Conservation (phyloP, 2,797 vertebrate genomes). For the Natrix natrix region DNA sequence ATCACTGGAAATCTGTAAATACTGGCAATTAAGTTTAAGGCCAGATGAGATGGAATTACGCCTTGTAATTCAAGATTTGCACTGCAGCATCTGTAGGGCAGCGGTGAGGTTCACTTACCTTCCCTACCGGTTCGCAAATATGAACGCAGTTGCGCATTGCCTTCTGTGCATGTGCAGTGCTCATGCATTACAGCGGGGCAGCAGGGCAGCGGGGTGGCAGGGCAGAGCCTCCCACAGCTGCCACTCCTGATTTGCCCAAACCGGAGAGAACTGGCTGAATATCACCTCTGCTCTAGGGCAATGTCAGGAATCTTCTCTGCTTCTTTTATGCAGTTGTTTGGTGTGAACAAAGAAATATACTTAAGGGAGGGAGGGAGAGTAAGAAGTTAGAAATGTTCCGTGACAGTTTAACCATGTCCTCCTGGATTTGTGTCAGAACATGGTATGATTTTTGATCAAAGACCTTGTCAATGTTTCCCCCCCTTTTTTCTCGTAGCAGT, state of each 20-base stretch:
- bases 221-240: no score
- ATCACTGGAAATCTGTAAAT: background rate
- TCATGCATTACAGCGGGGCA: no score
- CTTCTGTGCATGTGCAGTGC: no score
- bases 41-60: background rate
- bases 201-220: no score
- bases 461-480: background rate
- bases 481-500: background rate
- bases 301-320: background rate
- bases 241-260: no score
- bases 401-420: background rate
- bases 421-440: slow-evolving; percentile 11
- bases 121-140: no score
- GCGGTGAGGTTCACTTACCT: no score
- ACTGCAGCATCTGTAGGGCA: no score
- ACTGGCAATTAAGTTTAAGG: background rate
- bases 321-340: background rate
- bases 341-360: background rate
- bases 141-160: no score
- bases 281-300: no score
- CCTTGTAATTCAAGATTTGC: no score
- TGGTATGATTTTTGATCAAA: background rate
- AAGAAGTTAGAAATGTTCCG: background rate
- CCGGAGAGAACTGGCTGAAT: no score
- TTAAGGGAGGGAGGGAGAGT: background rate